Percentiles rank a stretch among this genome's conserved stretches.
Conservation (phyloP, 37 sponge, comb jelly and placozoan species). For the Hormiphora californensis region DNA sequence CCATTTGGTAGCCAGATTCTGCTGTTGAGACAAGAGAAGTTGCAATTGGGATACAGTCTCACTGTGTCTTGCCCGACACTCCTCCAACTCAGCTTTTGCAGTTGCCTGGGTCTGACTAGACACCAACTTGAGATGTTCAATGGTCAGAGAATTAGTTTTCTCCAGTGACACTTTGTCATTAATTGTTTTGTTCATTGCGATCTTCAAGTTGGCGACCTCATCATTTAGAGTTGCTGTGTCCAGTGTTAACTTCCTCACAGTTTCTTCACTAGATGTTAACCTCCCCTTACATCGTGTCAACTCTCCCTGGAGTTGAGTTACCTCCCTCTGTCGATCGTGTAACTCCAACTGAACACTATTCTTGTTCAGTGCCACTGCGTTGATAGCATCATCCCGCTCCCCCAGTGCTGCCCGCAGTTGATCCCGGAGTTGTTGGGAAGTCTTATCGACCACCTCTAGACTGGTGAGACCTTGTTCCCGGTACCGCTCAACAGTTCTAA, state of each 20-base stretch:
- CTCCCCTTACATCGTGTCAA: conserved; percentile 14
- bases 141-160: conserved; percentile 37
- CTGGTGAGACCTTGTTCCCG: conserved; percentile 47
- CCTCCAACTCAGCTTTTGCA: conserved; percentile 27
- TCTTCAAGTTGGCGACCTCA: conserved; percentile 29
- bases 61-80: conserved; percentile 20
- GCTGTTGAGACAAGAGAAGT: conserved; percentile 1
- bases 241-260: neutral
- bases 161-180: conserved; percentile 1
- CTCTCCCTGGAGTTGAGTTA: conserved; percentile 33
- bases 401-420: conserved; percentile 14
- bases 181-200: conserved; percentile 26
- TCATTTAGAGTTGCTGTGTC: conserved; percentile 10
- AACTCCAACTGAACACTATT: conserved; percentile 45
- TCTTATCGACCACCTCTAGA: conserved; percentile 35
- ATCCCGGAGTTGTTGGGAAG: conserved; percentile 28
- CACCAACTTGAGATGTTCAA: conserved; percentile 52
- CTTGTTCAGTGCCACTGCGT: conserved; percentile 20
- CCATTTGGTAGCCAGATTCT: conserved; percentile 48
- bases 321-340: conserved; percentile 43
- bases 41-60: conserved; percentile 35
- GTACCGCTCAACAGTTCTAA: neutral
- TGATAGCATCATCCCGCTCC: conserved; percentile 47
- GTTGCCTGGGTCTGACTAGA: conserved; percentile 16
- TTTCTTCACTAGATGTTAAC: neutral